Base-by-base conservation (phyloP, 1,140 invertebrate species). In the Subanguina moxae region DNA sequence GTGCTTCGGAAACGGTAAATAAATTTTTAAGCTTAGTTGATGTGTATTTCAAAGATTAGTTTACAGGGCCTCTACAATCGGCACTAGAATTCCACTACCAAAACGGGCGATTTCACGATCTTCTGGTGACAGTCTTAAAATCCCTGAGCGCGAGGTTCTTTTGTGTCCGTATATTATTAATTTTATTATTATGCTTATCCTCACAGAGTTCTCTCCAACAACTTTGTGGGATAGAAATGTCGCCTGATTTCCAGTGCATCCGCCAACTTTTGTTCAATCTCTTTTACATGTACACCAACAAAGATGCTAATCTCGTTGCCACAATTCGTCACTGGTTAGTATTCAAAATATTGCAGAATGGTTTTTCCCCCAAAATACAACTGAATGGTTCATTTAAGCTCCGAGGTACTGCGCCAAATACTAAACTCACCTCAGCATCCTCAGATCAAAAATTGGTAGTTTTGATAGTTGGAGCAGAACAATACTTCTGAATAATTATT, bases 401-500 rank as follows among this genome's bases (percentile, higher is more conserved):
- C 52, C 3, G 52, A 56, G 3, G 59, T 62, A 28, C 32, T 62
- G 59, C 59, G 62, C 7, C 76, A 81, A 67, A 71, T 82, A 52
- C 67, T 82, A 17, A 82, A 82, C 57, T 80, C 80, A 48, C 80
- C 80, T 15, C 80, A 82, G 67, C 80, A 82, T 71, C 80, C 80
- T 11, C 75, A 76, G 8, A 71, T 80, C 17, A 80, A 80, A 46
- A 81, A 72, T 52, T 80, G 78, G 78, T 78, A 17, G 7, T 21
- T 69, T 21, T 27, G n/a, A 5, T 64, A 64, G 38, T 9, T 52
- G 68, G 17, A 38, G 13, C 43, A 25, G 58, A 30, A 61, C 58
- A 56, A 56, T 23, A 5, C 9, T 23, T 3, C 5, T 28, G 58
- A 61, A n/a, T n/a, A 3, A 32, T 21, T 30, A 27, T 27, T 69